Percentiles rank a stretch among this genome's conserved stretches.
phyloP scores from a whole-genome alignment of 2,888 invertebrate species.

The Hyalella azteca region DNA sequence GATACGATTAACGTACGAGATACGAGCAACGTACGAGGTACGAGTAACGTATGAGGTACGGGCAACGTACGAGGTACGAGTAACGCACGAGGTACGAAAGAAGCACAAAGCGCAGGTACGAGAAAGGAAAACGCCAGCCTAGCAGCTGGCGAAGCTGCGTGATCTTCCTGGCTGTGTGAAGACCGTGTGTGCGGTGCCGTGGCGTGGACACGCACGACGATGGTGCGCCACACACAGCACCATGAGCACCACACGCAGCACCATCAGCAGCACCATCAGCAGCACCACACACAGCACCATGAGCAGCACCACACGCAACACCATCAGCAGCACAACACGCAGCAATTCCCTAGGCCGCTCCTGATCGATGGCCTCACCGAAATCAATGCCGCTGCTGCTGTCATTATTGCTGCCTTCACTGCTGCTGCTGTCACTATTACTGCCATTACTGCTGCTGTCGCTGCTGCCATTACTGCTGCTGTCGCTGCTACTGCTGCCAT shows the following conservation, averaged over 20 bases:
- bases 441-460: constrained; percentile 16
- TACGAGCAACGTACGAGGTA: too few relatives aligned
- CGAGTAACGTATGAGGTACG: too few relatives aligned
- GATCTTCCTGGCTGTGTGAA: too few relatives aligned
- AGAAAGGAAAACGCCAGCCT: too few relatives aligned
- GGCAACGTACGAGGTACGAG: too few relatives aligned
- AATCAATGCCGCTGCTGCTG: constrained; percentile 31
- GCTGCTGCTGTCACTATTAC: constrained; percentile 23
- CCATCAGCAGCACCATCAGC: background rate
- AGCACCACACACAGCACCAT: background rate
- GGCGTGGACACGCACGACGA: too few relatives aligned
- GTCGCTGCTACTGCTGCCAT: too few relatives aligned
- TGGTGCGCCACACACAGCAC: background rate
- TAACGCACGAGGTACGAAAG: too few relatives aligned
- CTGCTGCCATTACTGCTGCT: background rate
- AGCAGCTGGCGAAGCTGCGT: too few relatives aligned
- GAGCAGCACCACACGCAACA: background rate
- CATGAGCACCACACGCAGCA: background rate
- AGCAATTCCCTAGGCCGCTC: constrained; percentile 19
- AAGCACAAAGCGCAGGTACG: too few relatives aligned
- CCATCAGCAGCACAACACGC: background rate
- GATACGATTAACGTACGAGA: too few relatives aligned
- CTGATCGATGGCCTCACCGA: constrained; percentile 7
- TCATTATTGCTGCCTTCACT: background rate
- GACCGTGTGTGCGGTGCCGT: too few relatives aligned